Evolutionary conservation across 2,797 vertebrate species (phyloP).

Genomic region (Anolis apletophallus): DNA sequence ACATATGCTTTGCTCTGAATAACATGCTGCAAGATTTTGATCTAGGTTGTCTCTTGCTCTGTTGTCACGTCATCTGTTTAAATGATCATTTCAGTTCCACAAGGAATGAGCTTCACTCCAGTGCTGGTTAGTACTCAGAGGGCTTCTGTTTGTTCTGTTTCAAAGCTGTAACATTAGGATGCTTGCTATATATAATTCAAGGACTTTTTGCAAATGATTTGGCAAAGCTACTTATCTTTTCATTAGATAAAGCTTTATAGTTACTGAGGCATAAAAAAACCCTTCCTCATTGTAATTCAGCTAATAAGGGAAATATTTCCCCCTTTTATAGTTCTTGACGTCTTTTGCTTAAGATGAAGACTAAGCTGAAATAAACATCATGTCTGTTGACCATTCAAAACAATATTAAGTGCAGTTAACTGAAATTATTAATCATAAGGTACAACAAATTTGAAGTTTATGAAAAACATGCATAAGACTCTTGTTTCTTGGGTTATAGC

Average conservation of each 20-base stretch:
- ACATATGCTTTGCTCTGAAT: neutral
- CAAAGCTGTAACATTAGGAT: neutral
- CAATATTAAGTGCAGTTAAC: neutral
- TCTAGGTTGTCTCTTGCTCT: slow-evolving; percentile 16
- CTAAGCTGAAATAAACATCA: neutral
- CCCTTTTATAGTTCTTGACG: neutral
- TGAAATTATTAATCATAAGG: neutral
- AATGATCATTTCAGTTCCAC: slow-evolving; percentile 32
- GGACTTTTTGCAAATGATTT: neutral
- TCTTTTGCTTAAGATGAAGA: neutral
- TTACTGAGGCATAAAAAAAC: neutral
- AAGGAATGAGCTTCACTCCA: neutral
- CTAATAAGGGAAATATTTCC: neutral
- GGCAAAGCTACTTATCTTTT: neutral
- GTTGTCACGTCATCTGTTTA: slow-evolving; percentile 8
- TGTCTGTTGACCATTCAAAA: neutral
- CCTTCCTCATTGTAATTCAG: neutral
- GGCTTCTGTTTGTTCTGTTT: neutral
- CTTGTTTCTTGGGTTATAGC: neutral
- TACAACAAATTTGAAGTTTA: neutral
- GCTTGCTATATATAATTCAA: neutral
- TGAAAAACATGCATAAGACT: neutral
- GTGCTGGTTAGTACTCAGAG: neutral
- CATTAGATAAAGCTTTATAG: neutral
- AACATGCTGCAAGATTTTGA: slow-evolving; percentile 19